Conservation (phyloP, 2,888 invertebrate genomes). For the Parthenolecanium corni region DNA sequence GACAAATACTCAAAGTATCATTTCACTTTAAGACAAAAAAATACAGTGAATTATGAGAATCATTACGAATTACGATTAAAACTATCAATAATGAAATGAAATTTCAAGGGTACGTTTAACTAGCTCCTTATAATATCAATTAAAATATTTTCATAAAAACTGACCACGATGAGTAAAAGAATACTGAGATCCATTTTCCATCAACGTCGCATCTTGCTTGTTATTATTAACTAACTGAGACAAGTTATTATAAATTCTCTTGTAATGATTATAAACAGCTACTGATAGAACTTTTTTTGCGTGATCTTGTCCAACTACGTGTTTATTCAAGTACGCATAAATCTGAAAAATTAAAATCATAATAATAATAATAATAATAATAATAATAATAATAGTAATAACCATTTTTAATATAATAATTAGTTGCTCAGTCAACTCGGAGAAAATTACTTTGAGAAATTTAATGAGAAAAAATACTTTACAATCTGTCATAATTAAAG, state of each 20-base stretch:
- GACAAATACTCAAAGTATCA: background rate
- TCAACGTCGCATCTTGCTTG: conserved; percentile 44
- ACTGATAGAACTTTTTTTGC: conserved; percentile 96
- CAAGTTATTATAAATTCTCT: conserved; percentile 57
- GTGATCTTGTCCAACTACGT: conserved; percentile 93
- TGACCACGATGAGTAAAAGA: conserved; percentile 57
- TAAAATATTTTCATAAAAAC: background rate
- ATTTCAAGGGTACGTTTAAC: too few species aligned
- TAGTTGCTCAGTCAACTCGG: background rate
- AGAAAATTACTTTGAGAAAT: conserved; percentile 1
- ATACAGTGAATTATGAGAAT: background rate
- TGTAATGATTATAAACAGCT: conserved; percentile 98
- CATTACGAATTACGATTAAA: too few species aligned
- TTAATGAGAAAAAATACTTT: background rate
- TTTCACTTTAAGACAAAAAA: background rate
- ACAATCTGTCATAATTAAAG: background rate
- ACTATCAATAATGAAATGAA: too few species aligned
- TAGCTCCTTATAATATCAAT: too few species aligned
- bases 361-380: background rate
- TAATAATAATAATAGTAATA: conserved; percentile 6
- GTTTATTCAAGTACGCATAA: conserved; percentile 88
- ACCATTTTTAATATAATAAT: background rate
- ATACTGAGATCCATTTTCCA: conserved; percentile 57
- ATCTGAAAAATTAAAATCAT: conserved; percentile 47
- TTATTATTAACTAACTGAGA: conserved; percentile 37